These are phyloP conservation scores for Pterocles orientalis DNA, from an alignment of 2,113 vertebrate species.

Conservation along the genomic window DNA sequence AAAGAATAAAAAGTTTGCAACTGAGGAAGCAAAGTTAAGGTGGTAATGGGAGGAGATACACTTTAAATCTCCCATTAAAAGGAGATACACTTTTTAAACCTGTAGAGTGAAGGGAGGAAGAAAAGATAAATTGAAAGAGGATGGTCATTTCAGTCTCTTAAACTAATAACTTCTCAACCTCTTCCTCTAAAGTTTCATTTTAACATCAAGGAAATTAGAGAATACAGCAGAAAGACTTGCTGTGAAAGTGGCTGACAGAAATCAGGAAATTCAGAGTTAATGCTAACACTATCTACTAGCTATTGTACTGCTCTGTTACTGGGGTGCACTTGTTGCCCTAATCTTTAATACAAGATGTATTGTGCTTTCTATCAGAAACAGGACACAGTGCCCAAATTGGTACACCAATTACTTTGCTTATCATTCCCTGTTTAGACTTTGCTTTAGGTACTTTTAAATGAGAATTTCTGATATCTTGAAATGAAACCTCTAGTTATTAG, in stretches of 20 bases:
- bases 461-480: slow-evolving; percentile 69
- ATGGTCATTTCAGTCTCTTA: neutral
- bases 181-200: slow-evolving; percentile 7
- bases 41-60: neutral
- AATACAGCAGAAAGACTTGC: neutral
- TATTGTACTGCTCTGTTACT: neutral
- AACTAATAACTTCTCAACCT: neutral
- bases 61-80: neutral
- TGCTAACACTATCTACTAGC: neutral
- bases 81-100: neutral
- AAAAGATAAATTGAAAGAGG: neutral
- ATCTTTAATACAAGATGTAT: slow-evolving; percentile 12
- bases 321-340: slow-evolving; percentile 19
- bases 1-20: neutral
- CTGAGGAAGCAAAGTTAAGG: neutral
- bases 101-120: neutral
- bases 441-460: slow-evolving; percentile 76
- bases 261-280: neutral
- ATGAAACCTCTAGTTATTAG: slow-evolving; percentile 74
- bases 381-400: neutral
- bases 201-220: neutral
- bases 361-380: slow-evolving; percentile 42
- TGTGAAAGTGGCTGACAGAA: slow-evolving; percentile 2
- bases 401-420: slow-evolving; percentile 56
- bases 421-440: slow-evolving; percentile 49